phyloP scores from a whole-genome alignment of 2,888 invertebrate species.

The Diarsia mendica region DNA sequence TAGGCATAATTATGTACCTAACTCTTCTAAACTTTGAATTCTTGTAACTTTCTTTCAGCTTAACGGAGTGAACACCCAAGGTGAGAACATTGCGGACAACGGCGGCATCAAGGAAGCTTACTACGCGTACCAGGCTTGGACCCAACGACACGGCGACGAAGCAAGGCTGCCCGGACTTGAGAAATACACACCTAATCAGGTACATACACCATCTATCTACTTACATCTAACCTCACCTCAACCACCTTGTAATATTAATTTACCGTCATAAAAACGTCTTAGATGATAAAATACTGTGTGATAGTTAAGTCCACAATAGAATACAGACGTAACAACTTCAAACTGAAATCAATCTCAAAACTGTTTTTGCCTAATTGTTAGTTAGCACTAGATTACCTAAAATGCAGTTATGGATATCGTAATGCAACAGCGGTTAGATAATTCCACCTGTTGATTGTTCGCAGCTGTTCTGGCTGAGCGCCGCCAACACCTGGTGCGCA shows the following conservation, averaged over 20 bases:
- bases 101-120: constrained; percentile 98
- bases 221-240: neutral
- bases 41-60: constrained; percentile 89
- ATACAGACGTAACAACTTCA: constrained; percentile 11
- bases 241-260: neutral
- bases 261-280: constrained; percentile 3
- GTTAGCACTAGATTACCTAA: constrained; percentile 44
- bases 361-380: constrained; percentile 25
- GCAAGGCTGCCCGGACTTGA: constrained; percentile 93
- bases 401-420: constrained; percentile 37
- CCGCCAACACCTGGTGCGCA: constrained; percentile 97
- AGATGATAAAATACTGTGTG: constrained; percentile 8
- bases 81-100: constrained; percentile 98
- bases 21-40: too few relatives aligned
- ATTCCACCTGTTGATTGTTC: constrained; percentile 25
- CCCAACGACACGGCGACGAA: constrained; percentile 92
- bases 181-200: constrained; percentile 92
- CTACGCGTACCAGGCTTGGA: constrained; percentile 95
- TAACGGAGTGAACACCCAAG: constrained; percentile 97
- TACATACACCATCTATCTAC: constrained; percentile 53
- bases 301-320: constrained; percentile 3
- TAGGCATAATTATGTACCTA: too few relatives aligned
- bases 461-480: constrained; percentile 96
- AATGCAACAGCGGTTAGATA: constrained; percentile 42
- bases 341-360: constrained; percentile 24